Evolutionary conservation across 2,888 invertebrate species (phyloP).

Genomic region (Dynastes grantii): DNA sequence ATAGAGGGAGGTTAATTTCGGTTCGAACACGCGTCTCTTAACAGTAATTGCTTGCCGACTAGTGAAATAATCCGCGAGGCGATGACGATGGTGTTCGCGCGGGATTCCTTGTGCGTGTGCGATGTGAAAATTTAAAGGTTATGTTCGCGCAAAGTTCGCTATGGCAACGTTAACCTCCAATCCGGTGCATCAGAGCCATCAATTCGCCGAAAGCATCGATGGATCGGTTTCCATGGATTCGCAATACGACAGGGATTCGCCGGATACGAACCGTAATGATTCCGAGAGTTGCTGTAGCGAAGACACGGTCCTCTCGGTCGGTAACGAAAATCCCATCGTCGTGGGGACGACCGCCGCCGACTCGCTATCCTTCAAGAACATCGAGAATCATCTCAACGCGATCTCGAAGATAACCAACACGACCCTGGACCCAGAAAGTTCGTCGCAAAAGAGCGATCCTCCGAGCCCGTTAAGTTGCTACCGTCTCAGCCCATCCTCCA

Average conservation of each 20-base stretch:
- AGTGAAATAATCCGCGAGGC: neutral
- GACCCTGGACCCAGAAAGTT: constrained; percentile 65
- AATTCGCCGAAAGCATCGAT: constrained; percentile 65
- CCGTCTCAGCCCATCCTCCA: constrained; percentile 66
- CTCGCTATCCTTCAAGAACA: constrained; percentile 76
- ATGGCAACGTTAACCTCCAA: constrained; percentile 58
- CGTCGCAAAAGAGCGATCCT: constrained; percentile 58
- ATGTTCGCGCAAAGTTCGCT: constrained; percentile 2
- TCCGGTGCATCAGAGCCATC: constrained; percentile 62
- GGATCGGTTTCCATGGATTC: constrained; percentile 68
- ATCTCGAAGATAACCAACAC: constrained; percentile 78
- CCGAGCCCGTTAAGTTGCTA: constrained; percentile 61
- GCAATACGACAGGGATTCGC: constrained; percentile 65
- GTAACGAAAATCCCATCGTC: constrained; percentile 78
- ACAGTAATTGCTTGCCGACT: neutral
- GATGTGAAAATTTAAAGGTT: constrained; percentile 30
- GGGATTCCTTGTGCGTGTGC: neutral
- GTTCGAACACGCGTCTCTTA: constrained; percentile 38
- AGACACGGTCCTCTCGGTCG: constrained; percentile 87
- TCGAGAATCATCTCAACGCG: constrained; percentile 80
- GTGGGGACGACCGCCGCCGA: constrained; percentile 58
- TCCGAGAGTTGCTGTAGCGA: constrained; percentile 80
- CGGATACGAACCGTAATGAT: constrained; percentile 62
- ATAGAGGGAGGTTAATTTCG: constrained; percentile 53
- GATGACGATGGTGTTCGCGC: neutral